Evolutionary conservation across 2,888 invertebrate genomes (phyloP), one percentile per base, ranked within the genome.

Genomic region (Tethea ocularis): DNA sequence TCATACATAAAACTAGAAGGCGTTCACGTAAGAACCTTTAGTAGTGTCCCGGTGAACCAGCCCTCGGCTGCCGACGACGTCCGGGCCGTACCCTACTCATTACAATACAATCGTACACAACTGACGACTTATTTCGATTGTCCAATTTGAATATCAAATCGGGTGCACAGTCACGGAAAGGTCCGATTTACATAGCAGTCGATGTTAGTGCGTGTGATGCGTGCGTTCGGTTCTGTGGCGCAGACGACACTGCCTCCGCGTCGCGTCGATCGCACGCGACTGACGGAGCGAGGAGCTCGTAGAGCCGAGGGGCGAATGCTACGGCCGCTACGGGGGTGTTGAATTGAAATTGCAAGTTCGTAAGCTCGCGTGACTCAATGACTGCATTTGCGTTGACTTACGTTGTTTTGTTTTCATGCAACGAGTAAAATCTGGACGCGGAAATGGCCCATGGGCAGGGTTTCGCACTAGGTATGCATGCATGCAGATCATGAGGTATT

Each of bases 311-410:
- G 67, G 71, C 71, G 76, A 64, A 57, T 67, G 82, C 85, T 83
- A 85, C 87, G 84, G 74, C 66, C 70, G 87, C 87, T 89, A 89
- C 90, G 87, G 84, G 88, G 87, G 83, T 87, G 81, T 74, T 64
- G 65, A 46, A 20, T 46, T 20, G 46, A 46, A 20, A 59, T 75
- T 67, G 69, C 71, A 72, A 80, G 82, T 82, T 78, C 69, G 77
- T 83, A 91, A 91, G 90, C 89, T 91, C 85, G 72, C 71, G 71
- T 82, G 82, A 82, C 74, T 83, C 80, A 84, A 69, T 66, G 61
- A 57, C 52, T 60, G 57, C 62, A 58, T 60, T 59, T 61, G 62
- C 61, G 20, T 38, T 38, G 38, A 38, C 38, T n/a, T 38, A 38
- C n/a, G 38, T 38, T 38, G 63, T 51, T 33, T 61, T 58, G 36